phyloP scores from a whole-genome alignment of 2,113 vertebrate species.

The Pongo pygmaeus region DNA sequence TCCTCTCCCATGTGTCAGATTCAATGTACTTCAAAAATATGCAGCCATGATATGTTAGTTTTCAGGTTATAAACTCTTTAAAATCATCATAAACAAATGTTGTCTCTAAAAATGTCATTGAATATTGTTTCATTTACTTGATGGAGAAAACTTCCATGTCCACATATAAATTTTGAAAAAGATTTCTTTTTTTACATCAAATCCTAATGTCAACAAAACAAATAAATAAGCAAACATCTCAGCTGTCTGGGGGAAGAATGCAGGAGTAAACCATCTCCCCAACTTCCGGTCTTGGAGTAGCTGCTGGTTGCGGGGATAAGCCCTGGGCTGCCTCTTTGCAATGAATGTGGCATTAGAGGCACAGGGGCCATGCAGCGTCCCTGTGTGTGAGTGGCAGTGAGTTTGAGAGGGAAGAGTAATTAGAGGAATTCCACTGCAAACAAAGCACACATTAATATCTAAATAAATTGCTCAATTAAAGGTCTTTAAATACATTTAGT shows the following conservation, averaged over 20 bases:
- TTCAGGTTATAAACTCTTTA: not conserved
- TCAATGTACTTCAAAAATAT: not conserved
- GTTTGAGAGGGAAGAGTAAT: not conserved
- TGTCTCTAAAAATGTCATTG: not conserved
- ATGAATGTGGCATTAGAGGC: rapidly evolving
- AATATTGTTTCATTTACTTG: slow-evolving; percentile 34
- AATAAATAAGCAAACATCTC: not conserved
- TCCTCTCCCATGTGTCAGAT: not conserved
- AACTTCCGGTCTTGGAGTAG: rapidly evolving
- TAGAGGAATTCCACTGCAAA: not conserved
- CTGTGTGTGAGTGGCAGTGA: rapidly evolving
- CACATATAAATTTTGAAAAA: not conserved
- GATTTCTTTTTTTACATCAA: not conserved
- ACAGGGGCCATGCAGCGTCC: rapidly evolving
- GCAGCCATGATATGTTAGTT: not conserved
- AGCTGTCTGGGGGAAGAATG: too few relatives aligned
- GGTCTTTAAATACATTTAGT: not conserved
- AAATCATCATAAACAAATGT: not conserved
- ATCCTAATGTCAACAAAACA: not conserved
- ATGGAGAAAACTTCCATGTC: not conserved
- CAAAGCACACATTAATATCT: not conserved
- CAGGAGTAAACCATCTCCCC: not conserved
- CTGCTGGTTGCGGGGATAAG: rapidly evolving
- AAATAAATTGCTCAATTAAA: not conserved
- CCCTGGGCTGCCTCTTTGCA: rapidly evolving